Base-by-base conservation (phyloP, 2,888 invertebrate species). In the Campoplex capitator region DNA sequence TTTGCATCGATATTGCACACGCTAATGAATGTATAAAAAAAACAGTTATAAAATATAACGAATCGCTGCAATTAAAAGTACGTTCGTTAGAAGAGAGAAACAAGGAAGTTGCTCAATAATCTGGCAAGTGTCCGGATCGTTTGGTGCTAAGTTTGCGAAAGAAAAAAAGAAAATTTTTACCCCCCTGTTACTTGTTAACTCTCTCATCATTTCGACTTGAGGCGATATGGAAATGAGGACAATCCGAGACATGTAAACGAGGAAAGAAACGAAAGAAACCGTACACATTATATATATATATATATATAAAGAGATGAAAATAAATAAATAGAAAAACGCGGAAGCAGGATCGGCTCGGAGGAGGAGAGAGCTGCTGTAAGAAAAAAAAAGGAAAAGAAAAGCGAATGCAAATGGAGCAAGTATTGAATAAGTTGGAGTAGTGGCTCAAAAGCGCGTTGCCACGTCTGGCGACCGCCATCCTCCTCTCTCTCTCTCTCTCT, bases 201-300 rank as follows among this genome's bases (percentile, higher is more conserved):
- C 83, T 38, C 6, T 6, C 38, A 38, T 38, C 38, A 83, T 86
- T 84, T 70, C 79, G 79, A 78, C 67, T 81, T 42, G 16, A 8
- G 83, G 65, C 81, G 73, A 86, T 86, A 85, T 85, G 87, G 74
- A 85, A 86, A 86, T 86, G 77, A 77, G 78, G 62, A 76, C 56
- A 16, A 62, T 62, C 62, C 32, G 80, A 58, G 82, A 56, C 78
- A 45, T 13, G 56, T 42, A 68, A 83, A 56, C 48, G 74, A 83
- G 75, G 71, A 75, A 80, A 75, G 67, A 45, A 80, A 65, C 23
- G 71, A 56, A 38, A 71, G 38, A 65, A 84, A 73, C 38, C 42
- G 68, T 23, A 23, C 0, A 23, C 23, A 23, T n/a, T n/a, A n/a
- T n/a, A n/a, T n/a, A n/a, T n/a, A n/a, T n/a, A n/a, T 67, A 79